Evolutionary conservation across 2,888 invertebrate species (phyloP), one percentile per base, ranked within the genome.

Genomic region (Perizoma flavofasciatum): DNA sequence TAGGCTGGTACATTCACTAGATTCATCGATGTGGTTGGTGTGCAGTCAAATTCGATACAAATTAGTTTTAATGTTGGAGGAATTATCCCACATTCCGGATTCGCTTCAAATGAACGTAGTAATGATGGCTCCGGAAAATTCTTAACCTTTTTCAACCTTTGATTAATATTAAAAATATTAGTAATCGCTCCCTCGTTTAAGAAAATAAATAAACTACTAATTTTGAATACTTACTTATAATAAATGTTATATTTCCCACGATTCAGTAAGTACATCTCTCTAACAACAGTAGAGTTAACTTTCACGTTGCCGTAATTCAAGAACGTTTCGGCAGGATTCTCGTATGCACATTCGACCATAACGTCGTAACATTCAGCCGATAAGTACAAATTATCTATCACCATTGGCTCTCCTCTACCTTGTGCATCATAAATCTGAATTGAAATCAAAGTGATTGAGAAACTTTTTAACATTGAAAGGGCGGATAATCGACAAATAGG

Each of bases 301-400:
- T 93, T 94, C 1, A 94, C 89, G 55, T 90, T 92, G 51, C 94
- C 94, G 61, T 94, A 93, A 68, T 94, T 87, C 10, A 95, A 84
- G 59, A 74, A 85, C 48, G 78, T 86, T 66, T 89, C 88, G 39
- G 67, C 67, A 0, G 88, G 85, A 68, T 89, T 87, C 49, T 93
- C 92, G 58, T 86, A 80, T 9, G 88, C 85, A 57, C 93, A 86
- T 69, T 94, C 93, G 6, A 95, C 82, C 72, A 85, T 83, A 5
- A 95, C 93, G 68, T 94, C 93, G 55, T 94, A 93, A 51, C 93
- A 93, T 80, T 95, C 94, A 0, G 93, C 94, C 0, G 88, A 89
- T 10, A 94, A 66, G 46, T 65, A 73, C 34, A 94, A 68, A 4
- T 73, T 76, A 10, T 93, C 92, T 5, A 82, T 79, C 5, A 91